These are phyloP conservation scores for Picus viridis DNA, from an alignment of 2,797 vertebrate genomes.

Conservation along the genomic window DNA sequence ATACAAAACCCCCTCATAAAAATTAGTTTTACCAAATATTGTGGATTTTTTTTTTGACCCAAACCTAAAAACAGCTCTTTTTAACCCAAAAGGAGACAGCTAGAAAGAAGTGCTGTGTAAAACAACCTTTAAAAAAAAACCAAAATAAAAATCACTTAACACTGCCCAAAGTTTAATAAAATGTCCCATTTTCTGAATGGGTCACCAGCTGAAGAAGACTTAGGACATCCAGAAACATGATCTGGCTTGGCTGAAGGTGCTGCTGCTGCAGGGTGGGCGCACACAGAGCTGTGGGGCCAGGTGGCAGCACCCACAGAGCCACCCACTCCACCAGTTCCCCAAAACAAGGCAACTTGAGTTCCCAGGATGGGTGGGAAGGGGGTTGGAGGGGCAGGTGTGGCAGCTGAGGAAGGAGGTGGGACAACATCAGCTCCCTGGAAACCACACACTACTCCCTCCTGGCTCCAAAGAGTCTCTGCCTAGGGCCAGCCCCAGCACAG, in stretches of 20 bases:
- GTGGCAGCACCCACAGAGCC: not conserved
- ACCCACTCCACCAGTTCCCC: not conserved
- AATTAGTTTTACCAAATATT: not conserved
- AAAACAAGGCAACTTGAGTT: not conserved
- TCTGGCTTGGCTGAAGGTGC: not conserved
- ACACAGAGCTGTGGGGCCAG: not conserved
- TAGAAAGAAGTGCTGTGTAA: not conserved
- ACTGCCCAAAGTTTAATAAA: not conserved
- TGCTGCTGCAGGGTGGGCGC: not conserved
- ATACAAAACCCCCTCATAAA: not conserved
- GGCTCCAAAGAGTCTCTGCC: not conserved
- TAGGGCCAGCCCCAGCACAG: not conserved
- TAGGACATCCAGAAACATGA: not conserved
- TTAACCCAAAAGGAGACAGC: not conserved
- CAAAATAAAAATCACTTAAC: not conserved
- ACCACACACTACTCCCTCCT: not conserved
- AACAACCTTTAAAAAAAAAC: not conserved
- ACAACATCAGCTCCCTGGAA: accelerated
- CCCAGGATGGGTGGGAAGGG: not conserved
- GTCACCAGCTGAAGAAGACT: not conserved
- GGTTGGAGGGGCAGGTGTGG: too few relatives aligned
- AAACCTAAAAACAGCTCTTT: not conserved
- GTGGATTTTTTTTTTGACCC: not conserved
- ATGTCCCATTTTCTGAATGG: accelerated
- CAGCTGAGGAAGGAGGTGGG: not conserved